These are phyloP conservation scores for Biston stratarius DNA, from an alignment of 2,888 invertebrate genomes.

Conservation along the genomic window DNA sequence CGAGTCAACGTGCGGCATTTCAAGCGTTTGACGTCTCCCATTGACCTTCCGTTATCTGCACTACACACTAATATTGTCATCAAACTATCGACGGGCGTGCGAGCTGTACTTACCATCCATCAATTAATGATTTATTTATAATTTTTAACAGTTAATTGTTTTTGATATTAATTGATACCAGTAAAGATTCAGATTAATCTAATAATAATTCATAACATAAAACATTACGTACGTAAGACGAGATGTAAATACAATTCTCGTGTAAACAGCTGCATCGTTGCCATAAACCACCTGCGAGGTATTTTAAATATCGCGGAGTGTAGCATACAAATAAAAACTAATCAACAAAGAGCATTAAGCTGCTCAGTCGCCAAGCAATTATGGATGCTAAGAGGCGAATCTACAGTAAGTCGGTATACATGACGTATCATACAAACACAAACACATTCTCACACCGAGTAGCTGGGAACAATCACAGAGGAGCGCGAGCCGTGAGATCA, in stretches of 20 bases:
- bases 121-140: slow-evolving; percentile 8
- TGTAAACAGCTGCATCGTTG: not conserved
- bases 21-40: slow-evolving; percentile 76
- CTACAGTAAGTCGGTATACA: slow-evolving; percentile 83
- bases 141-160: slow-evolving; percentile 7
- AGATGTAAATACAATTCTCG: not conserved
- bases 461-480: slow-evolving; percentile 79
- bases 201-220: not conserved
- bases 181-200: not conserved
- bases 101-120: slow-evolving; percentile 32
- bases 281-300: slow-evolving; percentile 23
- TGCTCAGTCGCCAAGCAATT: slow-evolving; percentile 81
- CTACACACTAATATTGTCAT: slow-evolving; percentile 64
- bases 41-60: slow-evolving; percentile 84
- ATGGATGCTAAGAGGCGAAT: slow-evolving; percentile 83
- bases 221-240: not conserved
- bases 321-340: slow-evolving; percentile 59
- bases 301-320: slow-evolving; percentile 19
- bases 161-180: slow-evolving; percentile 6
- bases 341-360: slow-evolving; percentile 76
- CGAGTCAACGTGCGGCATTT: slow-evolving; percentile 68
- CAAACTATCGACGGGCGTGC: slow-evolving; percentile 44
- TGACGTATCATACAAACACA: slow-evolving; percentile 85
- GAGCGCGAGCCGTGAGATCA: slow-evolving; percentile 79
- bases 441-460: slow-evolving; percentile 75